A percentile compares a stretch with the other conserved stretches of the same genome.
phyloP scores from a whole-genome alignment of 2,113 vertebrate genomes.

The Lutjanus erythropterus region DNA sequence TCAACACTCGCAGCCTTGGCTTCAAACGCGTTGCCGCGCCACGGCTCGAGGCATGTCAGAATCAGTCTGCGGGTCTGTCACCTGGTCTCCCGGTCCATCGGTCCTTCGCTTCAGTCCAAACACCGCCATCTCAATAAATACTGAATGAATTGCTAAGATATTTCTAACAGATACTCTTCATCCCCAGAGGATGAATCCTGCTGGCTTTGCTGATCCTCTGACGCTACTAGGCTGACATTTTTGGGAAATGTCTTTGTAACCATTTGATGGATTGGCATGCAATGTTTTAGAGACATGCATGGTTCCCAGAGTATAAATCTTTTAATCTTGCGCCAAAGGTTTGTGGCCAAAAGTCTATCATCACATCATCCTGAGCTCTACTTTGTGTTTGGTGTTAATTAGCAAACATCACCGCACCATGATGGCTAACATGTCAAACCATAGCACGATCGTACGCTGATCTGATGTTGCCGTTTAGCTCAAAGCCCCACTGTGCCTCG shows the following conservation, averaged over 20 bases:
- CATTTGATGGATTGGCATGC: background rate
- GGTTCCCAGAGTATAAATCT: background rate
- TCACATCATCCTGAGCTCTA: background rate
- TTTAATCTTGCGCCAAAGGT: too few relatives aligned
- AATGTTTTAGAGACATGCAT: background rate
- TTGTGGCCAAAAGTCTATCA: too few relatives aligned
- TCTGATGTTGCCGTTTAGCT: too few relatives aligned
- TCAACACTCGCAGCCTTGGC: too few relatives aligned
- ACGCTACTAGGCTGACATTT: too few relatives aligned
- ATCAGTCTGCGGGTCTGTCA: too few relatives aligned
- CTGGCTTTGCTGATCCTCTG: too few relatives aligned
- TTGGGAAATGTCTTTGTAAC: background rate
- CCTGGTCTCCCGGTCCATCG: background rate
- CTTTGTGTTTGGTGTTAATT: background rate
- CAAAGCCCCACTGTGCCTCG: too few relatives aligned
- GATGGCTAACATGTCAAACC: background rate
- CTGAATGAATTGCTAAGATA: background rate
- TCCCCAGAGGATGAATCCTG: too few relatives aligned
- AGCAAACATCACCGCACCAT: background rate
- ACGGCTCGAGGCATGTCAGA: too few relatives aligned
- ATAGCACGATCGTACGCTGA: background rate
- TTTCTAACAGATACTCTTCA: background rate
- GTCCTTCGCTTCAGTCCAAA: background rate
- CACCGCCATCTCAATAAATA: background rate
- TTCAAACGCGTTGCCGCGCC: too few relatives aligned